phyloP scores from a whole-genome alignment of 1,140 invertebrate genomes.

The Drosophila albomicans region DNA sequence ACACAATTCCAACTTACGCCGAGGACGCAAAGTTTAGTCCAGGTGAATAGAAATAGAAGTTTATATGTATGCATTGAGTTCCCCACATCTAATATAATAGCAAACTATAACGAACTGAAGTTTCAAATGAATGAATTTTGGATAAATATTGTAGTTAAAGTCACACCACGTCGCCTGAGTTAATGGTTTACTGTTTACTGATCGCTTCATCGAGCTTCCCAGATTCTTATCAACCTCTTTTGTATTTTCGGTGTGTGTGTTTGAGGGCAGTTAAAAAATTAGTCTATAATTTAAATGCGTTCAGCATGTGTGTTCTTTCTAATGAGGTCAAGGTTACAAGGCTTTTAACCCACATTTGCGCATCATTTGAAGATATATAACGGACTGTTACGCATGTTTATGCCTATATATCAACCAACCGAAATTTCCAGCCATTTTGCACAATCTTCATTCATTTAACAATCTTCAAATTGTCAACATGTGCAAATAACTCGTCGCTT shows the following conservation, averaged over 20 bases:
- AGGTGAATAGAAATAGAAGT: slow-evolving; percentile 18
- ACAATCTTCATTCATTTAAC: slow-evolving; percentile 10
- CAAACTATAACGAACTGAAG: slow-evolving; percentile 1
- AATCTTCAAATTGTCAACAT: slow-evolving; percentile 22
- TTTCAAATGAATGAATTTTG: slow-evolving; percentile 15
- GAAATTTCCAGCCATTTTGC: slow-evolving; percentile 16
- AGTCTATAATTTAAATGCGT: slow-evolving; percentile 10
- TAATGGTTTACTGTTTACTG: slow-evolving; percentile 48
- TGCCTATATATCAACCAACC: background rate
- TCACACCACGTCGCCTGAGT: slow-evolving; percentile 59
- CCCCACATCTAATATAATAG: background rate
- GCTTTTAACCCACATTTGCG: background rate
- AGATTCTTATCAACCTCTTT: slow-evolving; percentile 35
- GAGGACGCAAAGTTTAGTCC: background rate
- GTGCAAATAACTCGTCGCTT: slow-evolving; percentile 29
- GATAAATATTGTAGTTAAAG: slow-evolving; percentile 38
- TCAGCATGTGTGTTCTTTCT: slow-evolving; percentile 11
- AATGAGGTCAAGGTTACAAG: slow-evolving; percentile 19
- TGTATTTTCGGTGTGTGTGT: slow-evolving; percentile 21
- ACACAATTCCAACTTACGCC: slow-evolving; percentile 45
- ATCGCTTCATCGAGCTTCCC: slow-evolving; percentile 5
- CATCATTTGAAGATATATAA: background rate
- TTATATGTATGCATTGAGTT: slow-evolving; percentile 20
- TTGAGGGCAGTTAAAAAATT: slow-evolving; percentile 23
- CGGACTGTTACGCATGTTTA: slow-evolving; percentile 27